Evolutionary conservation across 2,797 vertebrate species (phyloP).

Genomic region (Scolopax rusticola): DNA sequence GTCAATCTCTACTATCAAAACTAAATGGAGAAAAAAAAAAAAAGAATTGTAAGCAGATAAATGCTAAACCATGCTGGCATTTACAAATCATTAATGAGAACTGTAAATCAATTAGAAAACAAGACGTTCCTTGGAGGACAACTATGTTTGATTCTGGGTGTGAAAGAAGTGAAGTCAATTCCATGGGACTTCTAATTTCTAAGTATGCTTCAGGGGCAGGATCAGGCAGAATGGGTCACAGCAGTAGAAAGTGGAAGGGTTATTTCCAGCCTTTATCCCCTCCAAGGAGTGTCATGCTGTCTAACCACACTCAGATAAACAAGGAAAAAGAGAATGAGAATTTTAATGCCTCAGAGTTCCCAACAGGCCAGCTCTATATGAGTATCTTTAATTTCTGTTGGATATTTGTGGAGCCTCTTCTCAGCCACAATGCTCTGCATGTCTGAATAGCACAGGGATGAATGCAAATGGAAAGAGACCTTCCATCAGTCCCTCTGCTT

Average conservation of each 20-base stretch:
- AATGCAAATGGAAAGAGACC: constrained; percentile 7
- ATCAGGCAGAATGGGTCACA: not conserved
- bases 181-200: not conserved
- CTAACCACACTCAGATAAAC: not conserved
- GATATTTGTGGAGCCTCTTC: not conserved
- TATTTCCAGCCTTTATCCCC: not conserved
- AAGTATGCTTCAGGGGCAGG: not conserved
- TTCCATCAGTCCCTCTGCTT: not conserved
- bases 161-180: not conserved
- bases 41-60: not conserved
- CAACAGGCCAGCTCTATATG: not conserved
- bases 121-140: not conserved
- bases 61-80: not conserved
- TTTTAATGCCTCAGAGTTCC: not conserved
- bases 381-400: constrained; percentile 15
- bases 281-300: not conserved
- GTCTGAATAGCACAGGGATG: not conserved
- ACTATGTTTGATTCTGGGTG: not conserved
- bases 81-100: not conserved
- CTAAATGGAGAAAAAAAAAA: not conserved
- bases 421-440: not conserved
- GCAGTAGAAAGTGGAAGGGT: not conserved
- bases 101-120: not conserved
- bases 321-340: not conserved
- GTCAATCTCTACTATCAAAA: not conserved